phyloP scores from a whole-genome alignment of 2,113 vertebrate species.

The Lycocorax pyrrhopterus region DNA sequence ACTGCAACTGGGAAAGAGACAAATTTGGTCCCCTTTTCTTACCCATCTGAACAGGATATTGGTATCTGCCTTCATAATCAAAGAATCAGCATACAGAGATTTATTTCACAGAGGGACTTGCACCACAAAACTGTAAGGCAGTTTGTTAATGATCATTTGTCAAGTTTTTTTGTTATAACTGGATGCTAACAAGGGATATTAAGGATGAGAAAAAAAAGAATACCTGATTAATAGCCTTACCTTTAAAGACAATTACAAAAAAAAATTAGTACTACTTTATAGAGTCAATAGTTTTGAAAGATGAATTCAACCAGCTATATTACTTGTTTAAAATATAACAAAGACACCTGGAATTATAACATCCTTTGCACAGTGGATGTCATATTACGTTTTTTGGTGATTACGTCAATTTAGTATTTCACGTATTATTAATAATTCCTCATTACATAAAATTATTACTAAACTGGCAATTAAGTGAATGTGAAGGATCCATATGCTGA shows the following conservation, averaged over 20 bases:
- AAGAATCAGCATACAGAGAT: not conserved
- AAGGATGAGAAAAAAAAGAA: not conserved
- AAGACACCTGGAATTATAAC: slow-evolving; percentile 69
- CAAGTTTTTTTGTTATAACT: slow-evolving; percentile 11
- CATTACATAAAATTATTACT: slow-evolving; percentile 84
- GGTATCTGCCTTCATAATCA: not conserved
- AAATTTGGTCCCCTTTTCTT: not conserved
- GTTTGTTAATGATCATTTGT: slow-evolving; percentile 19
- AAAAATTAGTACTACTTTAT: slow-evolving; percentile 18
- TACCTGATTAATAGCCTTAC: slow-evolving; percentile 31
- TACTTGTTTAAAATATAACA: slow-evolving; percentile 42
- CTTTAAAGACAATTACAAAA: slow-evolving; percentile 25
- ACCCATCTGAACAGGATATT: not conserved
- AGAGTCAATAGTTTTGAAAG: slow-evolving; percentile 37
- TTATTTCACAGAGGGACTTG: not conserved
- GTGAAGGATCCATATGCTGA: slow-evolving; percentile 82
- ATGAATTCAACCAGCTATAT: slow-evolving; percentile 28
- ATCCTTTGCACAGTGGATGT: slow-evolving; percentile 62
- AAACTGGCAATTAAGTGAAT: slow-evolving; percentile 81
- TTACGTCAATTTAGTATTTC: slow-evolving; percentile 79
- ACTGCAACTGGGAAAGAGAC: not conserved
- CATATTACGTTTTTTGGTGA: slow-evolving; percentile 73
- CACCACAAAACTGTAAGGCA: not conserved
- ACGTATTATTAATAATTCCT: slow-evolving; percentile 81
- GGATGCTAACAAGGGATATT: slow-evolving; percentile 27